Conservation (phyloP, 2,113 vertebrate species). For the Ictalurus furcatus region DNA sequence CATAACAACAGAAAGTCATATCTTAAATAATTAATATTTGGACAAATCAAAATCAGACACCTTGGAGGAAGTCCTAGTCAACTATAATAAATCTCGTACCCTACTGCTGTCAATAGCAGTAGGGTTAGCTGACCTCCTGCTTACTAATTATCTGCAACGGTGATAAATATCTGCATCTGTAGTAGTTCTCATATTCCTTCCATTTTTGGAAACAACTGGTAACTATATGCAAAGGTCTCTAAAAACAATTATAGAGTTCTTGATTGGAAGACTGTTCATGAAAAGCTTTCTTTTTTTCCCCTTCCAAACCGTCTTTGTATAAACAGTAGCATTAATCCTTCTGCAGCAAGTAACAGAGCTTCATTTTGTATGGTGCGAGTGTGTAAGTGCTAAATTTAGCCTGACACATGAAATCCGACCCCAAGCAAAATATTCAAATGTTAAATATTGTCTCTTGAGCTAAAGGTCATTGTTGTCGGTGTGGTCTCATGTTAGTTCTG, state of each 20-base stretch:
- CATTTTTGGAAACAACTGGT: neutral
- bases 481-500: neutral
- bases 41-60: neutral
- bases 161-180: neutral
- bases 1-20: neutral
- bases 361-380: neutral
- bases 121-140: neutral
- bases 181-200: neutral
- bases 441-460: neutral
- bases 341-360: neutral
- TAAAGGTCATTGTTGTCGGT: neutral
- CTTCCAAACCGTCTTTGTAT: neutral
- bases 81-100: neutral
- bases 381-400: neutral
- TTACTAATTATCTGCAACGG: neutral
- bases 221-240: neutral
- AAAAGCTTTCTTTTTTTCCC: neutral
- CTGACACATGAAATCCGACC: neutral
- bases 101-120: neutral
- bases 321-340: neutral
- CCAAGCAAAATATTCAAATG: constrained; percentile 8
- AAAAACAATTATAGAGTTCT: neutral
- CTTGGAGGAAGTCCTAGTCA: neutral
- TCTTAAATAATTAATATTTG: neutral
- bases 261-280: neutral